Evolutionary conservation across 1,140 invertebrate species (phyloP).

Genomic region (Centruroides vittatus): DNA sequence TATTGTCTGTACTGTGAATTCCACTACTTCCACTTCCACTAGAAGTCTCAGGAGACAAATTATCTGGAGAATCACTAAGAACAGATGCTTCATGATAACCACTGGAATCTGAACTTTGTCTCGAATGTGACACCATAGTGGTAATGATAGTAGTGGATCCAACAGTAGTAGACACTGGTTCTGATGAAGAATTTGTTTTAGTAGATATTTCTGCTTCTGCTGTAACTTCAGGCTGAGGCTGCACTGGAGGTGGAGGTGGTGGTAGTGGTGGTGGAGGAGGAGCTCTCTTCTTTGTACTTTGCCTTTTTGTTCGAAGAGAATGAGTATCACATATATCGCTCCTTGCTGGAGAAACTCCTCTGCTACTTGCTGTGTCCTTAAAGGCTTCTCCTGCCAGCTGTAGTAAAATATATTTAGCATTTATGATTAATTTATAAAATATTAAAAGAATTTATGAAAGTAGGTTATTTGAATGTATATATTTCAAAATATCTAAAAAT

Average conservation of each 20-base stretch:
- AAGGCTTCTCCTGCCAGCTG: slow-evolving; percentile 30
- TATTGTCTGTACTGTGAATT: slow-evolving; percentile 9
- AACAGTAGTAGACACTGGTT: background rate
- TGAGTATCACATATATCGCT: slow-evolving; percentile 18
- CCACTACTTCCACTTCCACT: slow-evolving; percentile 24
- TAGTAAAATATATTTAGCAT: slow-evolving; percentile 8
- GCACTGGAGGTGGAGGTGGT: background rate
- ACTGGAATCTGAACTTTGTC: slow-evolving; percentile 58
- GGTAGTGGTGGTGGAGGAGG: slow-evolving; percentile 22
- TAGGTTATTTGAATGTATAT: no score
- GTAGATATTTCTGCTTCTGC: slow-evolving; percentile 10
- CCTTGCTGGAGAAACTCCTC: slow-evolving; percentile 33
- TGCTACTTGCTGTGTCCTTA: slow-evolving; percentile 27
- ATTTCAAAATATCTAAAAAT: no score
- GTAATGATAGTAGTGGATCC: slow-evolving; percentile 7
- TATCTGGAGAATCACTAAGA: slow-evolving; percentile 39
- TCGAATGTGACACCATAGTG: slow-evolving; percentile 42
- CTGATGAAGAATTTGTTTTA: slow-evolving; percentile 6
- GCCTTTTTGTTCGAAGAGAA: slow-evolving; percentile 5
- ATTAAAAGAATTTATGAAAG: no score
- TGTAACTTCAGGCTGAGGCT: slow-evolving; percentile 2
- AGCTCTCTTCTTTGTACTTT: slow-evolving; percentile 19
- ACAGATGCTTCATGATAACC: slow-evolving; percentile 59
- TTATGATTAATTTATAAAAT: no score
- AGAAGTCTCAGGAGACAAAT: slow-evolving; percentile 24